These are phyloP conservation scores for Xestia c-nigrum DNA, from an alignment of 2,888 invertebrate genomes.

Conservation along the genomic window DNA sequence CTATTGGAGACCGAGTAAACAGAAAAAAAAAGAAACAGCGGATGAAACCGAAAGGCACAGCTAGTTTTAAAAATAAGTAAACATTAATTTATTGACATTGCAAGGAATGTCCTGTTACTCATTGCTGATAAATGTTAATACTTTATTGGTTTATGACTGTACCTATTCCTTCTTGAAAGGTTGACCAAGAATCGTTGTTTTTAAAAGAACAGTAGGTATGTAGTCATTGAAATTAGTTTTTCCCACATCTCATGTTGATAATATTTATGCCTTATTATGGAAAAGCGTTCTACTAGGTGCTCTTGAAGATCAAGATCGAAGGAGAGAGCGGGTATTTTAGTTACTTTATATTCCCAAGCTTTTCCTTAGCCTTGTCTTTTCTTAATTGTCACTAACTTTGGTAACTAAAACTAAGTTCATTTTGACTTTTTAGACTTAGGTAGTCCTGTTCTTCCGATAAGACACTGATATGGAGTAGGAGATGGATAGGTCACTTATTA, in stretches of 20 bases:
- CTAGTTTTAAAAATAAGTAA: background rate
- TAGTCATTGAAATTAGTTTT: background rate
- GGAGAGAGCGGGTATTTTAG: background rate
- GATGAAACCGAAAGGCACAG: background rate
- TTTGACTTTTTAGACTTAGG: background rate
- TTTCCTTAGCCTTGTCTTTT: background rate
- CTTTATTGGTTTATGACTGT: background rate
- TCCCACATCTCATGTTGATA: background rate
- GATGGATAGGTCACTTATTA: background rate
- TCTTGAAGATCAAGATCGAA: conserved; percentile 3
- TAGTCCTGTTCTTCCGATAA: background rate
- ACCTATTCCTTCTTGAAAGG: background rate
- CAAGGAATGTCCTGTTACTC: conserved; percentile 10
- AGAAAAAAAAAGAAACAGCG: background rate
- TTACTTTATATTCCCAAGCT: background rate
- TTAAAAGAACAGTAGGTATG: background rate
- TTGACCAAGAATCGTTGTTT: background rate
- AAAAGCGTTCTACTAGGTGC: background rate
- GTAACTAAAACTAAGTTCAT: background rate
- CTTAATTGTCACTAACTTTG: background rate
- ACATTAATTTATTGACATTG: conserved; percentile 2
- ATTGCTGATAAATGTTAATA: conserved; percentile 7
- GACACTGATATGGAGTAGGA: conserved; percentile 14
- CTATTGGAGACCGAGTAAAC: background rate
- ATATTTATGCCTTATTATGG: background rate